Percentiles rank a stretch among this genome's conserved stretches.
Conservation (phyloP, 2,888 invertebrate species). For the Stomorhina lunata region DNA sequence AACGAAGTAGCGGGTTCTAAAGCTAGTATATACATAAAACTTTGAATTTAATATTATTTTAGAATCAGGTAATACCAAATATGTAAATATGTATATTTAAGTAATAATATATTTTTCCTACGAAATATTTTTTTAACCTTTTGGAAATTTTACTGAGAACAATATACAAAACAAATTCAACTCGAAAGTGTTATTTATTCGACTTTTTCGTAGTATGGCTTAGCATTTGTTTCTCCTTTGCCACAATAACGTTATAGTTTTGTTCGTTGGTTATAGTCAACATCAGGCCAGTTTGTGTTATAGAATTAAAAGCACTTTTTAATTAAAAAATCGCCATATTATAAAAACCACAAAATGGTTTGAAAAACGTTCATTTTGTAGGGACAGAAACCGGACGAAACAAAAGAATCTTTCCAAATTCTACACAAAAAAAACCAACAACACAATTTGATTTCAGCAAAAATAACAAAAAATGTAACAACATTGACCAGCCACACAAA, state of each 20-base stretch:
- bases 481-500: not conserved
- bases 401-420: slow-evolving; percentile 2
- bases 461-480: not conserved
- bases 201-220: too few species aligned
- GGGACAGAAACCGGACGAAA: slow-evolving; percentile 1
- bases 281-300: slow-evolving; percentile 24
- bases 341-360: slow-evolving; percentile 26
- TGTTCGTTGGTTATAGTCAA: too few species aligned
- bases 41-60: too few species aligned
- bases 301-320: slow-evolving; percentile 55
- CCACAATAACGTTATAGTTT: not conserved
- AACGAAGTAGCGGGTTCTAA: too few species aligned
- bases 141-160: too few species aligned
- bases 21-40: too few species aligned
- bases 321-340: slow-evolving; percentile 55
- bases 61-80: too few species aligned
- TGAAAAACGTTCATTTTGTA: slow-evolving; percentile 18
- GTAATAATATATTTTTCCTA: too few species aligned
- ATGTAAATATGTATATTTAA: too few species aligned
- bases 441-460: not conserved
- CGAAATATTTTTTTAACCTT: too few species aligned
- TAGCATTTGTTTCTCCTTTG: not conserved
- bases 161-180: too few species aligned
- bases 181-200: too few species aligned
- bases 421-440: not conserved